Percentiles rank a stretch among this genome's conserved stretches.
Evolutionary conservation across 2,113 vertebrate genomes (phyloP).

Genomic region (Trichechus manatus): DNA sequence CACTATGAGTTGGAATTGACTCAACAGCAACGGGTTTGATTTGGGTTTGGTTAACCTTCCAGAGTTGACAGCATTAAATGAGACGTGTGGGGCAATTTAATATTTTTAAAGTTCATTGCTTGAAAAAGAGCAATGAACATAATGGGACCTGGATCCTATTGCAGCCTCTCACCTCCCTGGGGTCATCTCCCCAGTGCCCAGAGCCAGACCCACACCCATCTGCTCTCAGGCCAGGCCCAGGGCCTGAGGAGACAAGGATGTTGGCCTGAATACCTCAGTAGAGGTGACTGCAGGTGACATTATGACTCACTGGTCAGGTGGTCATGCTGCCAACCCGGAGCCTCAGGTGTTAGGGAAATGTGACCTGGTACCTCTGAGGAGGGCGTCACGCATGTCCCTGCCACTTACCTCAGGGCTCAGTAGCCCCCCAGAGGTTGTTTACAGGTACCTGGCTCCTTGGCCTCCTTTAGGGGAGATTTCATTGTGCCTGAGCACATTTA

Average conservation of each 20-base stretch:
- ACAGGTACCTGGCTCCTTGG: not conserved
- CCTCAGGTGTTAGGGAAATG: not conserved
- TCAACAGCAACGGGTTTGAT: too few relatives aligned
- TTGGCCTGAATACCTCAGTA: not conserved
- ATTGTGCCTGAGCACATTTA: too few relatives aligned
- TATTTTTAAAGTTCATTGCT: not conserved
- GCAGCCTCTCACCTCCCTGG: not conserved
- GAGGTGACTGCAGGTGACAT: not conserved
- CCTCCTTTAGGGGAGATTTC: not conserved
- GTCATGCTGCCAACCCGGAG: fast-evolving
- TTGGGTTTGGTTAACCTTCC: not conserved
- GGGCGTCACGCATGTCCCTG: not conserved
- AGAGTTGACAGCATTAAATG: not conserved
- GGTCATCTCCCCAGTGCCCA: not conserved
- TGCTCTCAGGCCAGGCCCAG: too few relatives aligned
- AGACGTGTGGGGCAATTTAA: not conserved
- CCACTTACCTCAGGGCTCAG: not conserved
- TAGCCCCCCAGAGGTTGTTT: not conserved
- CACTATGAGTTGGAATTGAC: too few relatives aligned
- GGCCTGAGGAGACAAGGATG: not conserved
- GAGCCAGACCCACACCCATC: not conserved
- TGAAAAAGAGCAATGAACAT: not conserved
- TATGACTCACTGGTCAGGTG: not conserved
- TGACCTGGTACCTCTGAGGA: not conserved
- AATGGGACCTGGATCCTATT: not conserved